Evolutionary conservation across 1,140 invertebrate genomes (phyloP).

Genomic region (Geopemphigus sp.): DNA sequence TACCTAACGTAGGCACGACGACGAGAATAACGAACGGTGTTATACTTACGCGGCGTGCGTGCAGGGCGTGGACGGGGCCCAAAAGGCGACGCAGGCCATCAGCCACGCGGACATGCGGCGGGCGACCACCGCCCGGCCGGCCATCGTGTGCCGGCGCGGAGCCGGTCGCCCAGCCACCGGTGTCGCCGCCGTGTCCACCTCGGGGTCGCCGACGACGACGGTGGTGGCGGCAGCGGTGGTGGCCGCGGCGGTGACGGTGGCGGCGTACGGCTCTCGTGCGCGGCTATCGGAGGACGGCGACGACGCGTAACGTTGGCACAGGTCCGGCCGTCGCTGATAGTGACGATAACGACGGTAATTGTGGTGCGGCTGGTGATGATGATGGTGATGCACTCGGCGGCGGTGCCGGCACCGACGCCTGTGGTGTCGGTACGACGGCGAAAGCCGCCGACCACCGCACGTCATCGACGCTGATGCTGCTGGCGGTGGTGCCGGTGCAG

Average conservation of each 20-base stretch:
- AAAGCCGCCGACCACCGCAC: conserved; percentile 18
- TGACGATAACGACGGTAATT: neutral
- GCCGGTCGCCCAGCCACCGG: neutral
- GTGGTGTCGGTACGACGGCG: conserved; percentile 25
- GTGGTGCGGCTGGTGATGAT: neutral
- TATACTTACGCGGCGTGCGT: conserved; percentile 44
- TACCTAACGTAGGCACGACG: too few relatives aligned
- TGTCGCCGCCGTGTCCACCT: neutral
- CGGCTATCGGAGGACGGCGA: neutral
- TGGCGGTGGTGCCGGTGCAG: neutral
- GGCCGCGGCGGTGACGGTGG: neutral
- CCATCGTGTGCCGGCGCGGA: neutral
- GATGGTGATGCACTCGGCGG: neutral
- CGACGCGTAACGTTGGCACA: neutral
- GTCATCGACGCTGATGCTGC: too few relatives aligned
- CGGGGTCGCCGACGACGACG: neutral
- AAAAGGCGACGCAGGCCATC: conserved; percentile 39
- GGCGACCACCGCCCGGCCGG: neutral
- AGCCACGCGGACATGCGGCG: conserved; percentile 36
- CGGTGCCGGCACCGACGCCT: neutral
- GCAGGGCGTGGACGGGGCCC: conserved; percentile 1
- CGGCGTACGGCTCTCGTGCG: neutral
- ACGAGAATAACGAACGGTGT: neutral
- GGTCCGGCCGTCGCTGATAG: neutral
- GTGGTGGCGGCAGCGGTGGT: neutral